phyloP scores from a whole-genome alignment of 2,888 invertebrate species.

The Glaucopsyche alexis region DNA sequence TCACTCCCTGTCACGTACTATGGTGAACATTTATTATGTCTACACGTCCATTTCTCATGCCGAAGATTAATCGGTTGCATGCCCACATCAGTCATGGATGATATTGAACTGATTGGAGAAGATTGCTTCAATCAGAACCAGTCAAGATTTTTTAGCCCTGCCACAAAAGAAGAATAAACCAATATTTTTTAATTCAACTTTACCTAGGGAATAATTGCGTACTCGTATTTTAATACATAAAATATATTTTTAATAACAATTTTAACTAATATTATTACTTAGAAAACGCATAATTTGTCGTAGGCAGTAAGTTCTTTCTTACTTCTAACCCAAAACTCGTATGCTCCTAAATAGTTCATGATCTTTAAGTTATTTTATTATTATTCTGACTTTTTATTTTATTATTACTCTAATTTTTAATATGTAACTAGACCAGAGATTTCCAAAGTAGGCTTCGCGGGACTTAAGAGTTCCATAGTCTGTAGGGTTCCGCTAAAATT shows the following conservation, averaged over 20 bases:
- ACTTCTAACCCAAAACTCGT: too few species aligned
- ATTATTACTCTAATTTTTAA: too few species aligned
- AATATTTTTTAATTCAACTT: not conserved
- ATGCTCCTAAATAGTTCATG: too few species aligned
- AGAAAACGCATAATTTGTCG: not conserved
- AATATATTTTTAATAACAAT: not conserved
- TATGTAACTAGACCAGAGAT: too few species aligned
- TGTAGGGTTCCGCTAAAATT: too few species aligned
- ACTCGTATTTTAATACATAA: not conserved
- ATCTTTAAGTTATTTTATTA: too few species aligned
- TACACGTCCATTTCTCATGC: not conserved
- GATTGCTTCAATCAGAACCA: not conserved
- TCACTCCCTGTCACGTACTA: not conserved
- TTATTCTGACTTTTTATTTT: too few species aligned
- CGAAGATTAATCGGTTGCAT: not conserved
- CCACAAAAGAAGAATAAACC: not conserved
- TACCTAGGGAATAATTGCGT: not conserved
- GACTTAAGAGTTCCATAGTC: too few species aligned
- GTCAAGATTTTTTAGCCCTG: not conserved
- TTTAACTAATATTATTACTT: too few species aligned
- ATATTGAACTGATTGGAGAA: not conserved
- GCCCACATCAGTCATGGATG: not conserved
- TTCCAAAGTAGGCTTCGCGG: too few species aligned
- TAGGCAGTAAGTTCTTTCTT: too few species aligned
- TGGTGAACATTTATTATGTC: constrained; percentile 10